Percentiles rank a stretch among this genome's conserved stretches.
Conservation (phyloP, 1,140 invertebrate genomes). For the Thaumetopoea pityocampa region DNA sequence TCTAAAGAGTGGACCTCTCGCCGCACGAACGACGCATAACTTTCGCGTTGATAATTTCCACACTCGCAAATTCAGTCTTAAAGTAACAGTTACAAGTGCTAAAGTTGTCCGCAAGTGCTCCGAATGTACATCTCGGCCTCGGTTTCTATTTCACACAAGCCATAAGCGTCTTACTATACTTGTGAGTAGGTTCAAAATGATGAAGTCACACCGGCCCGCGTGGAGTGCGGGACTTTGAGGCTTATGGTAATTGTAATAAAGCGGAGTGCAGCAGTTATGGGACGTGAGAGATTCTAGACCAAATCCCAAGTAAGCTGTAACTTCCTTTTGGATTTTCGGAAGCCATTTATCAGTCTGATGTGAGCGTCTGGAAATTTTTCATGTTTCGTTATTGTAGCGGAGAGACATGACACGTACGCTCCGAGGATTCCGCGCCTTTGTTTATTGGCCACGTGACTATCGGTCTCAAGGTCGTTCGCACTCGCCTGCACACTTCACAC, state of each 20-base stretch:
- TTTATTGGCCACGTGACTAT: slow-evolving; percentile 38
- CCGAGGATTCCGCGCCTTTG: slow-evolving; percentile 35
- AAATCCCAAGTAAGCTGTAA: slow-evolving; percentile 79
- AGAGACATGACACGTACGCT: slow-evolving; percentile 53
- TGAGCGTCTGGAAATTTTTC: slow-evolving; percentile 75
- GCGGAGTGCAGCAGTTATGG: slow-evolving; percentile 75
- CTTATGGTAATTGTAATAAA: slow-evolving; percentile 76
- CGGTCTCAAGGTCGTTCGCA: slow-evolving; percentile 40
- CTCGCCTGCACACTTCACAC: slow-evolving; percentile 7
- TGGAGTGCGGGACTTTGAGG: slow-evolving; percentile 73
- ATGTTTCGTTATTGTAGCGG: slow-evolving; percentile 71
- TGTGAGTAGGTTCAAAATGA: slow-evolving; percentile 72
- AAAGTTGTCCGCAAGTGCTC: slow-evolving; percentile 40
- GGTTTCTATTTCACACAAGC: slow-evolving; percentile 68
- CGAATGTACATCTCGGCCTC: slow-evolving; percentile 48
- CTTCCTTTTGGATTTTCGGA: slow-evolving; percentile 80
- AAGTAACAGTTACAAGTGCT: slow-evolving; percentile 38
- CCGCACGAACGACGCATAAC: slow-evolving; percentile 69
- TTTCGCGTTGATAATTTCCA: slow-evolving; percentile 40
- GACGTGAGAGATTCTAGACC: slow-evolving; percentile 76
- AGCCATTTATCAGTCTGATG: slow-evolving; percentile 80
- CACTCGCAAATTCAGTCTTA: slow-evolving; percentile 49
- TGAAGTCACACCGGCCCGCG: slow-evolving; percentile 48
- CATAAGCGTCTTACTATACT: slow-evolving; percentile 69
- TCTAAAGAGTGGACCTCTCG: slow-evolving; percentile 71